Evolutionary conservation across 1,140 invertebrate genomes (phyloP).

Genomic region (Mactra quadrangularis): DNA sequence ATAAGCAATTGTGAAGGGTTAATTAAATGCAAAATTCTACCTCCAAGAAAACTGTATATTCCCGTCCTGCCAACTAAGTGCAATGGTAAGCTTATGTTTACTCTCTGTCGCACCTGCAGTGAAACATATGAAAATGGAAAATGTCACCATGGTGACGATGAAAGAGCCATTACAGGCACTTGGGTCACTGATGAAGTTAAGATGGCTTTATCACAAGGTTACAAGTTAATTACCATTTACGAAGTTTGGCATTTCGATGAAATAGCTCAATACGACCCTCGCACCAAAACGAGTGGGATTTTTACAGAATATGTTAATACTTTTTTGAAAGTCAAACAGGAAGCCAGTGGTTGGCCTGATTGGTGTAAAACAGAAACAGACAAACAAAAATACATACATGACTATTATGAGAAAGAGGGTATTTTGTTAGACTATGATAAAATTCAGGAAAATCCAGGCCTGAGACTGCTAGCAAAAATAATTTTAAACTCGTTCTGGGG

Average conservation of each 20-base stretch:
- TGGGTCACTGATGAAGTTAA: conserved; percentile 30
- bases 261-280: conserved; percentile 71
- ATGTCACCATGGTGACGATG: neutral
- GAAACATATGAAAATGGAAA: neutral
- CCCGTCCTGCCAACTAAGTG: conserved; percentile 10
- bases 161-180: conserved; percentile 1
- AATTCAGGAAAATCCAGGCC: neutral
- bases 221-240: no score
- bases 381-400: conserved; percentile 70
- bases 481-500: conserved; percentile 75
- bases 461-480: conserved; percentile 68
- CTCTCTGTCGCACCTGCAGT: conserved; percentile 2
- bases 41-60: conserved; percentile 4
- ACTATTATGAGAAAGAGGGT: conserved; percentile 76
- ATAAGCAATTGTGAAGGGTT: neutral
- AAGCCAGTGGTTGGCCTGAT: conserved; percentile 62
- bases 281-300: conserved; percentile 28
- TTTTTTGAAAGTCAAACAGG: conserved; percentile 70
- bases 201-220: no score
- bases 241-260: conserved; percentile 76
- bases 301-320: conserved; percentile 68
- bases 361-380: conserved; percentile 52
- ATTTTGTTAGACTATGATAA: neutral
- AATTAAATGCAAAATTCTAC: conserved; percentile 22
- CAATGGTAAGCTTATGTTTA: conserved; percentile 23